Evolutionary conservation across 2,797 vertebrate genomes (phyloP), one percentile per base, ranked within the genome.

Genomic region (Lutjanus argentimaculatus): DNA sequence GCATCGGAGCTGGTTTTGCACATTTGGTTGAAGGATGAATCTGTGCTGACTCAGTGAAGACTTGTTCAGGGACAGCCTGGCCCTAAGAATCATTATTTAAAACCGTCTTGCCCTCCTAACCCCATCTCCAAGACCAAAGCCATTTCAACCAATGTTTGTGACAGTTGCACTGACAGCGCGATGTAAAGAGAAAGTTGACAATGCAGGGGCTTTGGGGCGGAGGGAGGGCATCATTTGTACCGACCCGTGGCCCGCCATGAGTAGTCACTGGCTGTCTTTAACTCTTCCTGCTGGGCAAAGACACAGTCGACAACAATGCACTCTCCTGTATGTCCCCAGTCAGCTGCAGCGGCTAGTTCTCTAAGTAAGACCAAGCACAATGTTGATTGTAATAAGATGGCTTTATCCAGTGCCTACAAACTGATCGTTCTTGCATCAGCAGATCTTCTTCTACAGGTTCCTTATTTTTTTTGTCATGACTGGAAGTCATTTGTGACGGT

Each of bases 361-460:
- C 61, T 17, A 42, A 45, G 84, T 63, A 62, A 11, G 7, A 71
- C 75, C 70, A 86, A 93, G 91, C 88, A 91, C 90, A 89, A 83
- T 70, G 72, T 78, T 46, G 69, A 80, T 68, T 77, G 82, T 72
- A 61, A 74, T 8, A n/a, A 1, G 16, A 43, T 55, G 73, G 68
- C 72, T 87, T 88, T 74, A 75, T 85, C 65, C 83, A 75, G 91
- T 91, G 91, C 90, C 92, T 93, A 83, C 85, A 84, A 56, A 68
- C 62, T 15, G 19, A 79, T 17, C 53, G n/a, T 76, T 82, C 53
- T 83, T 22, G 51, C 75, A 58, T 85, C 77, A 71, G 84, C 72
- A 80, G 61, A 65, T 65, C n/a, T 58, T 25, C 61, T 70, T 46
- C 46, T 65, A 70, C 15, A 62, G 63, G 22, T 80, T 56, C 45